phyloP scores from a whole-genome alignment of 2,797 vertebrate species.

The Rallus crepitans region DNA sequence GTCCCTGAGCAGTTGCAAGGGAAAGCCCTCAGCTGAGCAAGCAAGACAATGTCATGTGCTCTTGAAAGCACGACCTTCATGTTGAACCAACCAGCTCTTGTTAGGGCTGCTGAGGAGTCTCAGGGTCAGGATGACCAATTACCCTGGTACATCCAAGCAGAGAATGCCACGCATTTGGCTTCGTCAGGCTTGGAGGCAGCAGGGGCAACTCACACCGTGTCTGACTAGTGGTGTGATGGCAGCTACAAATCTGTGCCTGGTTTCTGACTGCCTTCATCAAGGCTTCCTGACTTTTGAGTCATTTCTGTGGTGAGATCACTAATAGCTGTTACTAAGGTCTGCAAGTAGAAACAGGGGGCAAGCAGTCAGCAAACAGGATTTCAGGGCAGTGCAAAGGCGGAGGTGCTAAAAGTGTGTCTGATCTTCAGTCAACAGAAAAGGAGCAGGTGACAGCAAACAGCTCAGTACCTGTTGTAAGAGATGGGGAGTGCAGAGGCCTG shows the following conservation, averaged over 20 bases:
- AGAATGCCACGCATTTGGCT: accelerated
- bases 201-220: neutral
- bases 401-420: neutral
- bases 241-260: accelerated
- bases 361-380: neutral
- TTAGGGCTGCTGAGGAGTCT: neutral
- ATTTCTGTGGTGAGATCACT: neutral
- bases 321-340: neutral
- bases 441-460: slow-evolving; percentile 17
- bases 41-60: accelerated
- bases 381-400: neutral
- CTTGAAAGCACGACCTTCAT: accelerated
- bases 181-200: neutral
- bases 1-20: neutral
- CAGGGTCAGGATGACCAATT: neutral
- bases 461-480: neutral
- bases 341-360: neutral
- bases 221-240: neutral
- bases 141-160: neutral
- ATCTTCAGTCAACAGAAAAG: slow-evolving; percentile 11
- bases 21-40: neutral
- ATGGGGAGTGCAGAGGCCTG: neutral
- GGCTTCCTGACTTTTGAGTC: neutral
- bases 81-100: neutral
- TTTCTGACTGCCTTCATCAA: neutral